Base-by-base conservation (phyloP, 2,888 invertebrate species). In the Drosophila leonis region DNA sequence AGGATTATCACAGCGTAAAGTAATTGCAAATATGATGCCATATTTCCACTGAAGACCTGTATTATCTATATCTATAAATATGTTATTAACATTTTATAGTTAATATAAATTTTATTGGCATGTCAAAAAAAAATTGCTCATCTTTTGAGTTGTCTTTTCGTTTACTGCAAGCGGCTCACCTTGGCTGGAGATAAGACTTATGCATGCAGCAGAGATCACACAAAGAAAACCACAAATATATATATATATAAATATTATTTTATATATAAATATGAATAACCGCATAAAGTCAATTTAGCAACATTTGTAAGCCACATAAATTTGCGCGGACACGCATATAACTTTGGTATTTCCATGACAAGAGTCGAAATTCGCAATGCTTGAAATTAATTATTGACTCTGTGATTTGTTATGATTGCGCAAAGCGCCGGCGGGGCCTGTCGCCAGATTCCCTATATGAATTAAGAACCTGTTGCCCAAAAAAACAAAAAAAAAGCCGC, bases 121-220 rank as follows among this genome's bases (percentile, higher is more conserved):
- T 20, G 31, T 7, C 35, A 37, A 24, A 52, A 37, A 24, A 52
- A 27, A 52, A 37, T 37, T 24, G 35, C 9, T 27, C 48, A 49
- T 20, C 24, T n/a, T 13, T 15, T 10, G 9, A 48, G 24, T 18
- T 24, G 10, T 29, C 29, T 18, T 27, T 10, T 24, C 60, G 24
- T 31, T n/a, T n/a, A 24, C 12, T 51, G 37, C 52, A 72, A 66
- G 80, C 48, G 59, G 88, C 86, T 90, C 85, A 81, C 90, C 90
- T 90, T 90, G 90, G 83, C 82, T 66, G 70, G 75, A 85, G 90
- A 90, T 88, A 90, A 90, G 89, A 90, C 64, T 82, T 88, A 85
- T 80, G 80, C 81, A 81, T 80, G 86, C 87, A 65, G 72, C 60
- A 57, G 55, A 76, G 75, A 65, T 65, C 44, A 61, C 20, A 54